Base-by-base conservation (phyloP, 2,113 vertebrate species). In the Odontophorus gujanensis region DNA sequence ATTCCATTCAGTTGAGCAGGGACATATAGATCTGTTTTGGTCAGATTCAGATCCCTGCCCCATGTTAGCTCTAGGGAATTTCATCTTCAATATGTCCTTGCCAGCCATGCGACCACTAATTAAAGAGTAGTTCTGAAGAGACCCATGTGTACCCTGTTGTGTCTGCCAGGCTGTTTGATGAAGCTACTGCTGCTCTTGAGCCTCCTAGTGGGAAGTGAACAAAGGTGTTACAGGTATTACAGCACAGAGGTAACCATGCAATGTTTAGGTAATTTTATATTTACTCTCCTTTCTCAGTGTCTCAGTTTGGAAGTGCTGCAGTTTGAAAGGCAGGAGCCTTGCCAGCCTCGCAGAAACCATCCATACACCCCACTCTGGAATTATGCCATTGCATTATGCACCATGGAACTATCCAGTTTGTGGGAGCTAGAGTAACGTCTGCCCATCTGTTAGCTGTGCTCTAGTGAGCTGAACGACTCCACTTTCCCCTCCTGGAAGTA, bases 331-430 rank as follows among this genome's bases (percentile, higher is more conserved):
- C 34, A 26, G 1, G 4, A 50, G 5, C 19, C 40, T 81, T 19
- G 48, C 6, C 28, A 45, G 50, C 4, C 40, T 59, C 69, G 7
- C 47, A 28, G 38, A 66, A 84, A 55, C 24, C 9, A 28, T 14
- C 14, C 22, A 20, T 42, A 13, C 28, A 19, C 45, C 26, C 32
- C 16, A 30, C 13, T 68, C 47, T 62, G 36, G 40, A 51, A 36
- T 62, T 66, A 36, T 2, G 5, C 7, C 13, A 30, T 43, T 22
- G 34, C 9, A 36, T 0, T 2, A n/a, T 32, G 25, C 15, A 53
- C 26, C 51, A 30, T 28, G 6, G 6, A 30, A 53, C 26, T 30
- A 53, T 53, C 42, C 25, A 13, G 6, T 36, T 13, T 17, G 5
- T n/a, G 20, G 14, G 48, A 76, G 34, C n/a, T 61, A 25, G 30